A percentile compares a stretch with the other conserved stretches of the same genome.
These are phyloP conservation scores for Rhineura floridana DNA, from an alignment of 2,113 vertebrate genomes.

Conservation along the genomic window DNA sequence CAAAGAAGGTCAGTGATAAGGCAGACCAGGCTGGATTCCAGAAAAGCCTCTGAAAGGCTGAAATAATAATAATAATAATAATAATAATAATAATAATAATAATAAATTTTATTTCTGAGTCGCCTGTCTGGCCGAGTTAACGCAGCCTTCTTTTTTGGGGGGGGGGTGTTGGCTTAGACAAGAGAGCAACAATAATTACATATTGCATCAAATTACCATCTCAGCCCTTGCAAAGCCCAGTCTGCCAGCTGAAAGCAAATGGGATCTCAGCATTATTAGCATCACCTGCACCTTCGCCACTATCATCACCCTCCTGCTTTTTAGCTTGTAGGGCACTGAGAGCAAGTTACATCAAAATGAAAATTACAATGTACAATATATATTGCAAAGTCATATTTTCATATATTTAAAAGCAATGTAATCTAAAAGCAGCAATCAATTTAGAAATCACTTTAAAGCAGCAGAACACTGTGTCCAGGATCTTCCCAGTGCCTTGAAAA, in stretches of 20 bases:
- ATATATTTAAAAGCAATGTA: constrained; percentile 4
- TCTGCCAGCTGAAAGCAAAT: not conserved
- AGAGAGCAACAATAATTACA: not conserved
- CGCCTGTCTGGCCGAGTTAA: too few relatives aligned
- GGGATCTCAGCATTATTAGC: not conserved
- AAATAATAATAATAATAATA: constrained; percentile 17
- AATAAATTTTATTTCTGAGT: too few relatives aligned
- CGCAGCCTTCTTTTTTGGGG: too few relatives aligned
- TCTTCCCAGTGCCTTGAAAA: not conserved
- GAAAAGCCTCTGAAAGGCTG: constrained; percentile 6
- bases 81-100: too few relatives aligned
- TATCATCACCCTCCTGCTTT: not conserved
- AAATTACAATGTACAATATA: not conserved
- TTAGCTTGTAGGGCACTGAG: not conserved
- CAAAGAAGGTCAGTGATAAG: constrained; percentile 35
- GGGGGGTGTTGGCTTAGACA: constrained; percentile 11
- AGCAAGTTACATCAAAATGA: not conserved
- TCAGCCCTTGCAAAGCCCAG: not conserved
- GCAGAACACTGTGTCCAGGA: not conserved
- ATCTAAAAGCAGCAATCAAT: not conserved
- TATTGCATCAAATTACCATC: not conserved
- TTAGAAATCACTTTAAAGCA: not conserved
- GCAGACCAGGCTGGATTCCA: not conserved
- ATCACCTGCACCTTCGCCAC: not conserved
- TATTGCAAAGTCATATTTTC: not conserved